Percentiles rank a stretch among this genome's conserved stretches.
phyloP scores from a whole-genome alignment of 2,113 vertebrate genomes.

The Myrmophylax atrothorax region DNA sequence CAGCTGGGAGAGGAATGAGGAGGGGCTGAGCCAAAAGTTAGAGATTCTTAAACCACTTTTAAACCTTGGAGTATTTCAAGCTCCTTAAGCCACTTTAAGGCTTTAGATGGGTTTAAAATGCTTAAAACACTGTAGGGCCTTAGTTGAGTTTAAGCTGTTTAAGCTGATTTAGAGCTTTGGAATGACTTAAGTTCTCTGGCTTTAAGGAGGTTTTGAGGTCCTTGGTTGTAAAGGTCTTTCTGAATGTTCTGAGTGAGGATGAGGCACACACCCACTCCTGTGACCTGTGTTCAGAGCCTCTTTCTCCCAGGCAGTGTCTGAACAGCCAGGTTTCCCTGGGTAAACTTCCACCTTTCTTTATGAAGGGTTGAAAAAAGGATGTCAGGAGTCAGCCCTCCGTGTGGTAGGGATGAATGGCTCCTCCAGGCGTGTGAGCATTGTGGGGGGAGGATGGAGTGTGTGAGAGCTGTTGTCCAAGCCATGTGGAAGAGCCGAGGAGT shows the following conservation, averaged over 20 bases:
- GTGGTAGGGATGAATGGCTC: not conserved
- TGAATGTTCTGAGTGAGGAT: not conserved
- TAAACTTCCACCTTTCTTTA: not conserved
- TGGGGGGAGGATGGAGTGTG: not conserved
- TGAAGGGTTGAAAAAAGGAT: not conserved
- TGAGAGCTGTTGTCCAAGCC: not conserved
- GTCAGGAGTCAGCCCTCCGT: no score
- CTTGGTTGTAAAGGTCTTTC: not conserved
- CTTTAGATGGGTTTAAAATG: slow-evolving; percentile 63
- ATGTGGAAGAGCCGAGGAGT: not conserved
- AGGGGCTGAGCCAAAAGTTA: not conserved
- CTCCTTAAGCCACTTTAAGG: slow-evolving; percentile 45
- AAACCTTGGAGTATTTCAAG: slow-evolving; percentile 25
- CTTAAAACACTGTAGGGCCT: slow-evolving; percentile 58
- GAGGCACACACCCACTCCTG: not conserved
- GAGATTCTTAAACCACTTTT: slow-evolving; percentile 24
- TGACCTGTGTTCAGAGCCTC: not conserved
- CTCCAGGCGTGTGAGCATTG: not conserved
- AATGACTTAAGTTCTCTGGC: slow-evolving; percentile 38
- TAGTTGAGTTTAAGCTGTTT: slow-evolving; percentile 44
- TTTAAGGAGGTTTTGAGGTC: slow-evolving; percentile 25
- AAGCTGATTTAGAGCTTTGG: slow-evolving; percentile 61
- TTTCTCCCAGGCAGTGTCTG: not conserved
- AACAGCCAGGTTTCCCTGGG: not conserved
- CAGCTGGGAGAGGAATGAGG: not conserved